Base-by-base conservation (phyloP, 1,140 invertebrate genomes). In the Harpegnathos saltator region DNA sequence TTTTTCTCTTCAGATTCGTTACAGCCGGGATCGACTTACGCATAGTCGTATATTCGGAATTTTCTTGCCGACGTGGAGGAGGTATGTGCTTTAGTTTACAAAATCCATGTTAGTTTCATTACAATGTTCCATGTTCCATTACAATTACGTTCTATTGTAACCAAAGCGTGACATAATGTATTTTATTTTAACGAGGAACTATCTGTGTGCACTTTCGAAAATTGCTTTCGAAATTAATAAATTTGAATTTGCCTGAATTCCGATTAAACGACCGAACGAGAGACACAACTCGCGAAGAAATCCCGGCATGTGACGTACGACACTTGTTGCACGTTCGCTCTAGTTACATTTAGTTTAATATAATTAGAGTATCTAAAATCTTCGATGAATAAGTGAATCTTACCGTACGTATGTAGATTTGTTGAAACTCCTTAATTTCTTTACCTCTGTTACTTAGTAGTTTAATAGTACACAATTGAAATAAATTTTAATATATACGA, bases 371-470 rank as follows among this genome's bases (percentile, higher is more conserved):
- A 86, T 84, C 68, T 80, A 78, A 89, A 80, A 82, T 59, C 58
- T 50, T 80, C 66, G 63, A 82, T 68, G 71, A 68, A 69, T 84
- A 84, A 85, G 82, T 73, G 61, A 61, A 29, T 82, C 56, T 81
- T 81, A 80, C 52, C 73, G 78, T 48, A 17, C 56, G 77, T 82
- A 85, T 66, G 83, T 88, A 87, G 74, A 86, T 91, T 90, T 87
- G 86, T 91, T 90, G 74, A 88, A 52, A 58, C 82, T 78, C 71
- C 81, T 84, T 75, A 83, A 84, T 90, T 91, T 90, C 88, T 81
- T 92, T 91, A 91, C 75, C 89, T 92, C 91, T 91, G 89, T 91
- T 90, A 89, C 83, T 90, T 90, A 75, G 88, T 89, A 89, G 85
- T 89, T 87, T 89, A 85, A 90, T 84, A 84, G 88, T 91, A 91